Conservation (phyloP, 2,888 invertebrate genomes). For the Phalera bucephala region DNA sequence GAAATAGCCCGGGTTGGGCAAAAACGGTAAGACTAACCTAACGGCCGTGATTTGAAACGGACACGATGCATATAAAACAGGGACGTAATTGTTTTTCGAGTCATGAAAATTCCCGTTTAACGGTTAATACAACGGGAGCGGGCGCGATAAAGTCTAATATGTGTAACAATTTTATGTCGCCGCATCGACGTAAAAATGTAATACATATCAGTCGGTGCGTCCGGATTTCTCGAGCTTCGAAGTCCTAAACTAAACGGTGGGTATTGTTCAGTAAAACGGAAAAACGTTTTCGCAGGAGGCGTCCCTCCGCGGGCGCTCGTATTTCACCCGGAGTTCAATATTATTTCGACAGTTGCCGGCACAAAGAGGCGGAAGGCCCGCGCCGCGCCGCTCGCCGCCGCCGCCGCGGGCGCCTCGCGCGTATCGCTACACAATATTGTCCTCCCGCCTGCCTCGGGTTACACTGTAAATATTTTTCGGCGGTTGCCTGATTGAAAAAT, state of each 20-base stretch:
- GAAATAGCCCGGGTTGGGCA: constrained; percentile 51
- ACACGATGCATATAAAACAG: constrained; percentile 45
- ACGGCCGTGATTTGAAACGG: constrained; percentile 48
- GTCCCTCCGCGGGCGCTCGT: constrained; percentile 72
- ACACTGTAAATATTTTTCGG: constrained; percentile 81
- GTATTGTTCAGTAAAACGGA: constrained; percentile 74
- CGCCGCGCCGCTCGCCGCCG: constrained; percentile 45
- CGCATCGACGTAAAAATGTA: constrained; percentile 26
- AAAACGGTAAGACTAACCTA: constrained; percentile 50
- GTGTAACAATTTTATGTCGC: constrained; percentile 11
- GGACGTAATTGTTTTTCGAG: constrained; percentile 35
- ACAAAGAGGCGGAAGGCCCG: constrained; percentile 77
- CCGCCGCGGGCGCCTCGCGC: constrained; percentile 66
- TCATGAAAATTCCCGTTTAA: constrained; percentile 32
- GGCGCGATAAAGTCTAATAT: constrained; percentile 14
- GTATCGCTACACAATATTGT: constrained; percentile 78
- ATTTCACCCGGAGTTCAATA: constrained; percentile 80
- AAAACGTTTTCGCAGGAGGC: constrained; percentile 74
- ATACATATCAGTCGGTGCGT: constrained; percentile 34
- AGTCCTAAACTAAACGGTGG: constrained; percentile 67
- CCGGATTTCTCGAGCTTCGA: constrained; percentile 49
- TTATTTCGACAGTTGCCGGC: constrained; percentile 74
- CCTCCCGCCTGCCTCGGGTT: constrained; percentile 73
- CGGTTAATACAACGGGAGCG: constrained; percentile 17
- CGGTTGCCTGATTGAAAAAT: constrained; percentile 78